Percentiles rank a stretch among this genome's conserved stretches.
These are phyloP conservation scores for Anoura caudifer DNA, from an alignment of 2,113 vertebrate genomes.

Conservation along the genomic window DNA sequence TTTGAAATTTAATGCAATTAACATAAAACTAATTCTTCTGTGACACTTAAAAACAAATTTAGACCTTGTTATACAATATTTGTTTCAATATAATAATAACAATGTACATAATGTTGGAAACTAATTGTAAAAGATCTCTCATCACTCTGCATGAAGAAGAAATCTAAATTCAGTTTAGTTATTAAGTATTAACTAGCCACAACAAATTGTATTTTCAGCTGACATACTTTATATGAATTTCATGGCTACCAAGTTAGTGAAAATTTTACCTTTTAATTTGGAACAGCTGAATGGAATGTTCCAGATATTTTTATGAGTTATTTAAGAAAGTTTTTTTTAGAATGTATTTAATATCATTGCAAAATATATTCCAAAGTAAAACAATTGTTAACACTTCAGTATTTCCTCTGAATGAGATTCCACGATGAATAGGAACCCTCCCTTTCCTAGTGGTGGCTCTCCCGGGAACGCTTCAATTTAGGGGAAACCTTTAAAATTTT, in stretches of 20 bases:
- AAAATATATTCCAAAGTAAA: slow-evolving; percentile 16
- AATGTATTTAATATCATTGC: neutral
- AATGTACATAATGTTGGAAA: neutral
- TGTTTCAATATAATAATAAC: neutral
- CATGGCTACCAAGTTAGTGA: neutral
- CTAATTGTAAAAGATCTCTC: neutral
- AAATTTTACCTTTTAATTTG: slow-evolving; percentile 8
- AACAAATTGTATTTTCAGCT: neutral
- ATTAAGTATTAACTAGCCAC: neutral
- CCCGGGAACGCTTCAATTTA: neutral
- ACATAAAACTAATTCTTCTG: neutral
- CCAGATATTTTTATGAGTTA: neutral
- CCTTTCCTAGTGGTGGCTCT: neutral
- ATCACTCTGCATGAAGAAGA: neutral
- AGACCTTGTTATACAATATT: neutral
- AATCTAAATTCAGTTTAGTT: neutral
- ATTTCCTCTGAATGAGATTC: neutral
- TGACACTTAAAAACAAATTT: slow-evolving; percentile 7
- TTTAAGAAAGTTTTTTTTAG: neutral
- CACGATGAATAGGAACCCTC: neutral
- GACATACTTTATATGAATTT: neutral
- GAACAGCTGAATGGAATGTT: neutral
- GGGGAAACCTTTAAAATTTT: neutral
- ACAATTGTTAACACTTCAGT: neutral
- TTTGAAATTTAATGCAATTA: neutral